Percentiles rank a stretch among this genome's conserved stretches.
phyloP scores from a whole-genome alignment of 2,113 vertebrate species.

The Hydrochoerus hydrochaeris region DNA sequence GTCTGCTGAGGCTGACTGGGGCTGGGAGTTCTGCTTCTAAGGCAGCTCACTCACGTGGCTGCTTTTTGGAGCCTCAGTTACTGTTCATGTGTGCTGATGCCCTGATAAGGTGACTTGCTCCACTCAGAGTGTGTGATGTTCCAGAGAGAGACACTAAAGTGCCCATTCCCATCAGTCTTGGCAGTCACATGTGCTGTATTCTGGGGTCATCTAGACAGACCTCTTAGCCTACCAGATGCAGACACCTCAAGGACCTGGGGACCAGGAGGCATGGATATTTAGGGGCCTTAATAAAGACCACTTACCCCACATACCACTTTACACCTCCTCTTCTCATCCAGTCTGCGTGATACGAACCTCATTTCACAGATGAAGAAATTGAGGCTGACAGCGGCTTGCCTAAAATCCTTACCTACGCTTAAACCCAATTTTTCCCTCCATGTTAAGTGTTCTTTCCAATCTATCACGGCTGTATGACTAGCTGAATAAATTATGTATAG shows the following conservation, averaged over 20 bases:
- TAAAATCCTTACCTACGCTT: not conserved
- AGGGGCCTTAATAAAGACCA: not conserved
- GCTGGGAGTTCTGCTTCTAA: not conserved
- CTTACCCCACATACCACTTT: not conserved
- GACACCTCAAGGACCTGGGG: not conserved
- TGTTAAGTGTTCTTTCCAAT: slow-evolving; percentile 20
- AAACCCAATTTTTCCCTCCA: not conserved
- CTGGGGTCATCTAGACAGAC: not conserved
- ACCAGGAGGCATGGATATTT: not conserved
- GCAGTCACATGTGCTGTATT: not conserved
- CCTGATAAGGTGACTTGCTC: not conserved
- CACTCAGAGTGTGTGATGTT: not conserved
- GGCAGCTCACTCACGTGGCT: not conserved
- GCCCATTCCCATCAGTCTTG: not conserved
- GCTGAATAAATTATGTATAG: slow-evolving; percentile 25
- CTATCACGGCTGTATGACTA: not conserved
- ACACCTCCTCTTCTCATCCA: not conserved
- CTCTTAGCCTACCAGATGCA: not conserved
- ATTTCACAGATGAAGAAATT: slow-evolving; percentile 36
- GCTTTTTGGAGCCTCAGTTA: not conserved
- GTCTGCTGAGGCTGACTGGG: not conserved
- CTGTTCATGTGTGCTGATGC: not conserved
- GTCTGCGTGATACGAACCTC: not conserved
- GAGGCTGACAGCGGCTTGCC: not conserved
- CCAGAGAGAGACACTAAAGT: not conserved